These are phyloP conservation scores for Acropternis orthonyx DNA, from an alignment of 2,797 vertebrate species.

Conservation along the genomic window DNA sequence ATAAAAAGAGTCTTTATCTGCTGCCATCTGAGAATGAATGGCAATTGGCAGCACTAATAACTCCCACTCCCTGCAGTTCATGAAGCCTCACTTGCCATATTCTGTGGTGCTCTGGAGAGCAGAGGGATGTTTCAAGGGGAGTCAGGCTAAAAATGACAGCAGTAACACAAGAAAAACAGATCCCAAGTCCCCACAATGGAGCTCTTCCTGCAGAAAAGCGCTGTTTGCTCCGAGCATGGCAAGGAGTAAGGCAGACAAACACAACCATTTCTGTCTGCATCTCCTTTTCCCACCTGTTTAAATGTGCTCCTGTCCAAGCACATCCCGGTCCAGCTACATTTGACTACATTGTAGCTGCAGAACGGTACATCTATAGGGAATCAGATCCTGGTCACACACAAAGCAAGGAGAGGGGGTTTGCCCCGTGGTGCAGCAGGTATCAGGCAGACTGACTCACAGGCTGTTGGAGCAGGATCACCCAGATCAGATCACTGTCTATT, in stretches of 20 bases:
- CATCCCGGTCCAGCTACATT: background rate
- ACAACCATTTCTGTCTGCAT: background rate
- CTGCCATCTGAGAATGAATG: background rate
- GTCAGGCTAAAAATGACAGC: background rate
- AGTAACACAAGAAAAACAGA: background rate
- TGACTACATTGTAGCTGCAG: background rate
- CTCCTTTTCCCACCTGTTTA: background rate
- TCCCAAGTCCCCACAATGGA: rapidly evolving
- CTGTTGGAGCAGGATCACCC: background rate
- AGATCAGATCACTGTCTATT: background rate
- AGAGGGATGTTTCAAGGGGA: background rate
- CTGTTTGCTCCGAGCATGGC: background rate
- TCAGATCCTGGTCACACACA: no score
- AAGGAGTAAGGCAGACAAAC: background rate
- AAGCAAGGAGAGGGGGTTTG: background rate
- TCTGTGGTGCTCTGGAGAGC: background rate
- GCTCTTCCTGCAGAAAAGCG: background rate
- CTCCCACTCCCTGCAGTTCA: background rate
- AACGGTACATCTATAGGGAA: background rate
- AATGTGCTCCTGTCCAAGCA: background rate
- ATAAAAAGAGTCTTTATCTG: background rate
- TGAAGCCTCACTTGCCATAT: background rate
- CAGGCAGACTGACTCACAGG: background rate
- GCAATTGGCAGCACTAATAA: background rate
- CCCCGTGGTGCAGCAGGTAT: background rate